These are phyloP conservation scores for Aselliscus stoliczkanus DNA, from an alignment of 2,797 vertebrate genomes.

Conservation along the genomic window DNA sequence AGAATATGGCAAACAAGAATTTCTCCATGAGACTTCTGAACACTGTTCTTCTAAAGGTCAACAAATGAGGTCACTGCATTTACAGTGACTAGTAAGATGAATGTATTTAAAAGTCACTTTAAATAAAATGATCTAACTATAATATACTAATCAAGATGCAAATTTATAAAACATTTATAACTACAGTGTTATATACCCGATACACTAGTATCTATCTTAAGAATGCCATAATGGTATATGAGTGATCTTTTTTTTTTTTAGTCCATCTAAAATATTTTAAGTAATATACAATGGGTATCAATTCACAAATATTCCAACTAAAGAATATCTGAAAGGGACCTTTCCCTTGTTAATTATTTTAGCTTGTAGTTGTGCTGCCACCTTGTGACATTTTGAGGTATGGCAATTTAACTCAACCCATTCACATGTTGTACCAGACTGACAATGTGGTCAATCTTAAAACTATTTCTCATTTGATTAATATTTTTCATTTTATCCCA, in stretches of 20 bases:
- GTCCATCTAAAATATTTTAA: background rate
- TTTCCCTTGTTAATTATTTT: background rate
- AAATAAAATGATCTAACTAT: background rate
- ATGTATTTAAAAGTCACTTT: background rate
- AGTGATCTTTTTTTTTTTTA: background rate
- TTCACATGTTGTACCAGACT: background rate
- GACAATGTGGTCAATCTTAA: background rate
- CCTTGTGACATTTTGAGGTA: background rate
- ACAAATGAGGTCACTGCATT: background rate
- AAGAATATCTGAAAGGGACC: background rate
- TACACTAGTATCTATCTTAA: background rate
- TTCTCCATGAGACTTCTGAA: background rate
- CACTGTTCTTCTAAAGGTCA: background rate
- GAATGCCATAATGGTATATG: background rate
- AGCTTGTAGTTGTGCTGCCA: slow-evolving; percentile 55
- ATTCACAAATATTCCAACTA: background rate
- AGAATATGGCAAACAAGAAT: background rate
- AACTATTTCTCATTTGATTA: background rate
- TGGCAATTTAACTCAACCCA: background rate
- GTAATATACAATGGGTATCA: background rate
- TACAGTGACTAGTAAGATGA: slow-evolving; percentile 4
- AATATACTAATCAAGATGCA: background rate
- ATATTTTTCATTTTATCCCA: background rate
- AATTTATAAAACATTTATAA: background rate
- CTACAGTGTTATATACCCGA: background rate